Conservation (phyloP, 1,140 invertebrate species). For the Tetranychus cinnabarinus region DNA sequence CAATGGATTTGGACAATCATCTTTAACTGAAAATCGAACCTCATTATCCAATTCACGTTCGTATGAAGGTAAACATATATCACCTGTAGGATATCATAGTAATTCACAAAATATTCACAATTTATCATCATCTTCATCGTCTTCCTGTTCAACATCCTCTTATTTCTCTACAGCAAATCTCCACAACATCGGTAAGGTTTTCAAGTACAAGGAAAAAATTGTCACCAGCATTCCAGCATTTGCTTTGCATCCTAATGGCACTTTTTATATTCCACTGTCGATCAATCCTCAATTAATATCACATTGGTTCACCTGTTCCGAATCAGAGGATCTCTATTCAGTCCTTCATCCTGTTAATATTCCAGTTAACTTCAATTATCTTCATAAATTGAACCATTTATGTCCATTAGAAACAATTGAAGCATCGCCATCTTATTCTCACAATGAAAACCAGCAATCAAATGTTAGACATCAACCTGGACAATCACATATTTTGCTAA, state of each 20-base stretch:
- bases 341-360: not conserved
- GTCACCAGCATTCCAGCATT: conserved; percentile 38
- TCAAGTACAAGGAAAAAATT: not conserved
- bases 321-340: not conserved
- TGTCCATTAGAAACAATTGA: not conserved
- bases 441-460: too few relatives aligned
- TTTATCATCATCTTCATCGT: too few relatives aligned
- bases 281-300: conserved; percentile 30
- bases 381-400: not conserved
- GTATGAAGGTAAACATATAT: too few relatives aligned
- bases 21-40: too few relatives aligned
- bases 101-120: too few relatives aligned
- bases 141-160: not conserved
- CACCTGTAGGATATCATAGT: too few relatives aligned
- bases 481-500: too few relatives aligned
- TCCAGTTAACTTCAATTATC: not conserved
- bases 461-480: too few relatives aligned
- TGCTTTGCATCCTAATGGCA: conserved; percentile 52
- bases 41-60: too few relatives aligned
- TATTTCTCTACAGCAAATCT: too few relatives aligned
- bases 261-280: conserved; percentile 75
- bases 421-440: too few relatives aligned
- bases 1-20: not conserved
- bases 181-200: not conserved
- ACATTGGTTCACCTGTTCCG: not conserved